Evolutionary conservation across 2,797 vertebrate species (phyloP), one percentile per base, ranked within the genome.

Genomic region (Numenius phaeopus): DNA sequence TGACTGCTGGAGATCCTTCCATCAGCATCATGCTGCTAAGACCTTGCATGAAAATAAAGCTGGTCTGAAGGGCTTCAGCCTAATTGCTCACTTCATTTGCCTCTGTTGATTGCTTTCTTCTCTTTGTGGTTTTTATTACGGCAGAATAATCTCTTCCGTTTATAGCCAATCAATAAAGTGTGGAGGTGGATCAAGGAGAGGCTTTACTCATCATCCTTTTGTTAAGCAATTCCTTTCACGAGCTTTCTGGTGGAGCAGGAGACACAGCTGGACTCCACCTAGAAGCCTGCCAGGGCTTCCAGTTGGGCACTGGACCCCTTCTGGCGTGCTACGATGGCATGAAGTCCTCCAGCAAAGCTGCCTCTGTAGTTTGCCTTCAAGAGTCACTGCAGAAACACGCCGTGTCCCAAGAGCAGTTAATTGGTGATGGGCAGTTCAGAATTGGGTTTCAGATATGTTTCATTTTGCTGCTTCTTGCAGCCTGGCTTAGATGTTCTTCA

Each of bases 121-220:
- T 87, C 89, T 27, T 37, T 37, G 34, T 37, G 34, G 26, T 29
- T 93, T 96, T 89, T 95, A 91, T 96, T 27, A 55, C 47, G 39
- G 70, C 58, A 44, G 66, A 39, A 39, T 75, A 85, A 95, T 78
- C 84, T 93, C 77, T 54, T 80, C 72, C 10, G 3, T 90, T 88
- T 89, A 61, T 15, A 58, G 83, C 54, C 70, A 71, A 90, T 84
- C 89, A 90, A 88, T 92, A 90, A 94, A 61, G 9, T 30, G 66
- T 34, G 80, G 94, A 92, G 92, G 93, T 73, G 69, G 78, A 67
- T 85, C 83, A 81, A 80, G 44, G 32, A 72, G 44, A 85, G 65
- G 50, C 82, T 86, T 94, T 73, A 87, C 78, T 95, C 79, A 65
- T 69, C 52, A 34, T 70, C 62, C 52, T 89, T 66, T 47, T 47